Evolutionary conservation across 2,113 vertebrate species (phyloP).

Genomic region (Perccottus glenii): DNA sequence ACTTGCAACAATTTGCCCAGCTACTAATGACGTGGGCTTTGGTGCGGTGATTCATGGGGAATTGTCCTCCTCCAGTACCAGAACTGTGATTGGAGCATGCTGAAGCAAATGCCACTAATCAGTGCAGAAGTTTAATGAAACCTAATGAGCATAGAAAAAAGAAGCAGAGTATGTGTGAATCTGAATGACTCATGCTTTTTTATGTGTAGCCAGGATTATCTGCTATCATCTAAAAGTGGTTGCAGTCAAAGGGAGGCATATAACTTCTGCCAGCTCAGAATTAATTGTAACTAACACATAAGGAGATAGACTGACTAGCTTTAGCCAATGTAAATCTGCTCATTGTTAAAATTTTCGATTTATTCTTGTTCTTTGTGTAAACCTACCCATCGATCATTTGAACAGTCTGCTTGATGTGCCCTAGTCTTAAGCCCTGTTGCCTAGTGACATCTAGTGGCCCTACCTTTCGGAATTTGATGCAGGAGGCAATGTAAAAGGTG

Average conservation of each 20-base stretch:
- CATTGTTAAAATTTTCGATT: too few relatives aligned
- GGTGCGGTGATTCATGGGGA: constrained; percentile 6
- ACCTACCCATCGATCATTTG: too few relatives aligned
- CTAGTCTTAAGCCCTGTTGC: background rate
- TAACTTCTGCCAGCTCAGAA: background rate
- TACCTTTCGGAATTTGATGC: background rate
- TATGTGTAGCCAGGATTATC: background rate
- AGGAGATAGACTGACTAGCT: too few relatives aligned
- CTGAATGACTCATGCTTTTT: constrained; percentile 25
- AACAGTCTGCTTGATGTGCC: too few relatives aligned
- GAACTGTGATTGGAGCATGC: constrained; percentile 1
- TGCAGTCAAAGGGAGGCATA: background rate
- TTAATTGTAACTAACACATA: too few relatives aligned
- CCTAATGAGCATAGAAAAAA: constrained; percentile 19
- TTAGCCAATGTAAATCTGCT: too few relatives aligned
- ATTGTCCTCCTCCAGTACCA: background rate
- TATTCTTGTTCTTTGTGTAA: too few relatives aligned
- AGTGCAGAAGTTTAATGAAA: constrained; percentile 17
- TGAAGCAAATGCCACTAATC: constrained; percentile 31
- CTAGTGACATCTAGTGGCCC: constrained; percentile 4
- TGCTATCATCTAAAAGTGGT: background rate
- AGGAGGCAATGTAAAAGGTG: background rate
- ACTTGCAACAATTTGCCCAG: background rate
- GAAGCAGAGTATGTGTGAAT: constrained; percentile 12
- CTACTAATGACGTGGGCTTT: background rate